These are phyloP conservation scores for Drosophila sturtevanti DNA, from an alignment of 1,140 invertebrate species.

Conservation along the genomic window DNA sequence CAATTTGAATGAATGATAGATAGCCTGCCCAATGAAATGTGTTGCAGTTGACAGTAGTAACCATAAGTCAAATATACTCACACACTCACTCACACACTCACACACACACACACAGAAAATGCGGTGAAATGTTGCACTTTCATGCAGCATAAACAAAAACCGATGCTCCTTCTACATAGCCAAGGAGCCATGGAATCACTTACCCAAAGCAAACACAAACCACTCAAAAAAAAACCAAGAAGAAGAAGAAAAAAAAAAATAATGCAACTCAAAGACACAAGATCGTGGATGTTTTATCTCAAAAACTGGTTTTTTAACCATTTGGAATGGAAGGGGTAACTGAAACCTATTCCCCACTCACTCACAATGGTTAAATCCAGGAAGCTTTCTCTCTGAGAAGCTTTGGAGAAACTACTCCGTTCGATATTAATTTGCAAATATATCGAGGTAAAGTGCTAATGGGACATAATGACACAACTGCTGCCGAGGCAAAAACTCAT, in stretches of 20 bases:
- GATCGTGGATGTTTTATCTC: slow-evolving; percentile 45
- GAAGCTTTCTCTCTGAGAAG: slow-evolving; percentile 1
- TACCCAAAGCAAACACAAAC: slow-evolving; percentile 51
- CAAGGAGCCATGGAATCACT: slow-evolving; percentile 24
- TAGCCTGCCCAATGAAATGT: slow-evolving; percentile 56
- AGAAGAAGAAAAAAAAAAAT: not conserved
- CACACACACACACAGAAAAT: too few species aligned
- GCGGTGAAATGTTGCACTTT: too few species aligned
- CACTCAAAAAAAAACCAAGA: slow-evolving; percentile 37
- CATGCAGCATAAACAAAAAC: slow-evolving; percentile 30
- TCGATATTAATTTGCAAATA: slow-evolving; percentile 70
- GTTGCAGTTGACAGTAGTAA: slow-evolving; percentile 56
- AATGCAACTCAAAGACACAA: slow-evolving; percentile 44
- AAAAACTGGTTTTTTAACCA: slow-evolving; percentile 51
- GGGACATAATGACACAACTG: slow-evolving; percentile 75
- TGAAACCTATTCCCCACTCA: not conserved
- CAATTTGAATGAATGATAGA: slow-evolving; percentile 38
- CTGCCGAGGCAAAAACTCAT: slow-evolving; percentile 66
- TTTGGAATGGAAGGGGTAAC: not conserved
- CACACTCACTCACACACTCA: too few species aligned
- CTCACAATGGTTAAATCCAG: not conserved
- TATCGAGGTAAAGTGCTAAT: slow-evolving; percentile 69
- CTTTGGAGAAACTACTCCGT: not conserved
- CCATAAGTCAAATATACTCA: too few species aligned
- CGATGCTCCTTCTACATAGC: slow-evolving; percentile 33